Percentiles rank a stretch among this genome's conserved stretches.
Conservation (phyloP, 1,140 invertebrate species). For the Trichogramma pretiosum region DNA sequence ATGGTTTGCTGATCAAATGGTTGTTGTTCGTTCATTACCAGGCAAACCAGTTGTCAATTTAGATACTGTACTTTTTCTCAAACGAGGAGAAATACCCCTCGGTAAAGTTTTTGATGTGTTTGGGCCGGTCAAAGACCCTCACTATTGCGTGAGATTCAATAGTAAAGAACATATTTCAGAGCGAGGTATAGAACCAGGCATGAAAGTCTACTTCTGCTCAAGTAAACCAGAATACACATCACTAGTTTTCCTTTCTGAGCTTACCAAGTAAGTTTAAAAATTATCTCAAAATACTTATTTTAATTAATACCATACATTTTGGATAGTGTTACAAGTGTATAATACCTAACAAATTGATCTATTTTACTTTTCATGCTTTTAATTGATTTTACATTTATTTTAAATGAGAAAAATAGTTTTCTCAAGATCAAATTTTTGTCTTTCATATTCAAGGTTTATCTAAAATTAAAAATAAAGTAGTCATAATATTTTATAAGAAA, state of each 20-base stretch:
- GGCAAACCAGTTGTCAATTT: conserved; percentile 69
- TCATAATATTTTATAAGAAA: too few relatives aligned
- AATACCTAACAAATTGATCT: background rate
- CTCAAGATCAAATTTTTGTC: too few relatives aligned
- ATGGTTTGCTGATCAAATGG: conserved; percentile 38
- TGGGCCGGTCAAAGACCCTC: conserved; percentile 67
- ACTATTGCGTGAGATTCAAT: conserved; percentile 79
- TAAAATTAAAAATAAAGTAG: too few relatives aligned
- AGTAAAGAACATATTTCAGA: conserved; percentile 60
- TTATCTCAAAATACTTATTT: conserved; percentile 6
- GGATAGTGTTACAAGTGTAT: too few relatives aligned
- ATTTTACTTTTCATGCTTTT: background rate
- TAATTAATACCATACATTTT: too few relatives aligned
- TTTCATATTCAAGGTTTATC: too few relatives aligned
- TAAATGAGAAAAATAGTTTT: too few relatives aligned
- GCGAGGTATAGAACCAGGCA: conserved; percentile 54
- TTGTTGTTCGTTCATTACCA: conserved; percentile 34
- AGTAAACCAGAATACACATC: conserved; percentile 61
- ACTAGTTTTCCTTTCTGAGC: conserved; percentile 63
- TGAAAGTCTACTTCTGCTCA: conserved; percentile 73
- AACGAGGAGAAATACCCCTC: conserved; percentile 60
- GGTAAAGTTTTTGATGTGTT: conserved; percentile 86
- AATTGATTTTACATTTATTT: background rate
- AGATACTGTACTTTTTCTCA: conserved; percentile 74
- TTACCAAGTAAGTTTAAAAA: conserved; percentile 57